Evolutionary conservation across 2,797 vertebrate species (phyloP).

Genomic region (Sciurus carolinensis): DNA sequence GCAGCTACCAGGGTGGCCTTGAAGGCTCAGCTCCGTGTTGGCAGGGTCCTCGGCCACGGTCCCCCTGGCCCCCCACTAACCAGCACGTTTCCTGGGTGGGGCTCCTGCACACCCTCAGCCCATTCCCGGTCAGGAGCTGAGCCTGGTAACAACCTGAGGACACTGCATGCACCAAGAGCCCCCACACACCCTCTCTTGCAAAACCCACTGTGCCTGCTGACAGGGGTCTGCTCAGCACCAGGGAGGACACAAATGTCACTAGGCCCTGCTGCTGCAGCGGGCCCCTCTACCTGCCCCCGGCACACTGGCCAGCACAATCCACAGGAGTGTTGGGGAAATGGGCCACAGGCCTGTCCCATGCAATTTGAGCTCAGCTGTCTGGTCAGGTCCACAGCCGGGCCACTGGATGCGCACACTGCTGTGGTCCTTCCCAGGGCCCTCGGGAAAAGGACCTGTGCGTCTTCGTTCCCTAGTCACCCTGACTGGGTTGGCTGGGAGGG

Average conservation of each 20-base stretch:
- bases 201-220: neutral
- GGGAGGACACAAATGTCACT: rapidly evolving
- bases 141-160: neutral
- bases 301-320: neutral
- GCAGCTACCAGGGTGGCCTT: neutral
- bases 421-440: too few relatives aligned
- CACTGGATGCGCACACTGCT: rapidly evolving
- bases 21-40: neutral
- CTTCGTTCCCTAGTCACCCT: rapidly evolving
- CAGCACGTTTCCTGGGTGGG: too few relatives aligned
- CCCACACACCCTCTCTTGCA: neutral
- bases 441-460: rapidly evolving
- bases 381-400: neutral
- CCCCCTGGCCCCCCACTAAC: too few relatives aligned
- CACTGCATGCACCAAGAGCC: neutral
- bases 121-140: neutral
- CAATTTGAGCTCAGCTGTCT: neutral
- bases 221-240: neutral
- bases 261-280: rapidly evolving
- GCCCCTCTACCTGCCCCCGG: neutral
- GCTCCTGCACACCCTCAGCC: neutral
- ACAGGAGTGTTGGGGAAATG: neutral
- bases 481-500: neutral
- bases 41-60: neutral
- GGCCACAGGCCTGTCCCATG: neutral